Conservation (phyloP, 2,113 vertebrate species). For the Sinocyclocheilus anophthalmus region DNA sequence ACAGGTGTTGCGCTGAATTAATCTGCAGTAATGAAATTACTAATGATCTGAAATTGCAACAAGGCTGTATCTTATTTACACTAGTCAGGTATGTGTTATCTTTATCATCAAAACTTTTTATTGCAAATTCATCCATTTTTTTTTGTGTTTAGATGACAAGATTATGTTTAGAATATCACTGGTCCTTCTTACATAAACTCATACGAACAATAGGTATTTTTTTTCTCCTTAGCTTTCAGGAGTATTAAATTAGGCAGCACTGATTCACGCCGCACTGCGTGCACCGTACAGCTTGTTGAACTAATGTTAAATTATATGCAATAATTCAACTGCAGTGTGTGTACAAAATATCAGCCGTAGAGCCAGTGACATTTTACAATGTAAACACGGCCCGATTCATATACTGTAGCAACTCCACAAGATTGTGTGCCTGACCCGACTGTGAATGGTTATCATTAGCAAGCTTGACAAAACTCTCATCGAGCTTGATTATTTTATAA, state of each 20-base stretch:
- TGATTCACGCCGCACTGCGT: background rate
- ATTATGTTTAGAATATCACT: background rate
- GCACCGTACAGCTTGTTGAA: constrained; percentile 11
- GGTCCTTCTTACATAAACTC: background rate
- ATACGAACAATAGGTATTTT: background rate
- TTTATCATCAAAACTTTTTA: background rate
- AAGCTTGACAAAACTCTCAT: constrained; percentile 31
- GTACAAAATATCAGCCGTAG: constrained; percentile 21
- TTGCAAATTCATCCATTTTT: background rate
- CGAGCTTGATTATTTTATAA: constrained; percentile 26
- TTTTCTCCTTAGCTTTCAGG: background rate
- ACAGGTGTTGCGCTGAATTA: background rate
- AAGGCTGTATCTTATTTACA: background rate
- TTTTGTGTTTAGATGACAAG: background rate
- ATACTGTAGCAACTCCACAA: constrained; percentile 27
- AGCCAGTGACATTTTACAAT: constrained; percentile 39
- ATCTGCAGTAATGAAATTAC: background rate
- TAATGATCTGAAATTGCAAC: background rate
- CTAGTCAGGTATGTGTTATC: background rate
- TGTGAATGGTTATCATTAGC: constrained; percentile 33
- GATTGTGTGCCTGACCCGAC: constrained; percentile 19
- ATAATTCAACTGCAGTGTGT: constrained; percentile 39
- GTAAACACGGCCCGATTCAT: constrained; percentile 41
- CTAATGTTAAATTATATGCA: constrained; percentile 28
- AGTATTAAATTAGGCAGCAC: constrained; percentile 22